Evolutionary conservation across 2,113 vertebrate genomes (phyloP).

Genomic region (Embiotoca jacksoni): DNA sequence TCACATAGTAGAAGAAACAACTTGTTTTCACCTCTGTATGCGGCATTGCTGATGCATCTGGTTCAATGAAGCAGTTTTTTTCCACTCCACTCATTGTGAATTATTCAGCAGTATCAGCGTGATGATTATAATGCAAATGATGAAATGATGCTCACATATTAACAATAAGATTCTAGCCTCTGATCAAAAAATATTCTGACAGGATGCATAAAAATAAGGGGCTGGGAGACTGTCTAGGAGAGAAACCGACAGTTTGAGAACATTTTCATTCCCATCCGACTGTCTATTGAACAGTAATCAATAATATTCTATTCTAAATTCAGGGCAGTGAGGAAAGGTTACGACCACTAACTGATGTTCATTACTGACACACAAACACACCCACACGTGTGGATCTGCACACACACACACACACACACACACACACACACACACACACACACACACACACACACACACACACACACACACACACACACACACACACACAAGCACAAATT

Average conservation of each 20-base stretch:
- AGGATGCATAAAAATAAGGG: slow-evolving; percentile 12
- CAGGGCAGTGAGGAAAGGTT: slow-evolving; percentile 62
- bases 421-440: slow-evolving; percentile 39
- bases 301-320: slow-evolving; percentile 69
- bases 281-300: slow-evolving; percentile 64
- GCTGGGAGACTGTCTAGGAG: slow-evolving; percentile 18
- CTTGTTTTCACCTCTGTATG: neutral
- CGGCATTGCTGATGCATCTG: neutral
- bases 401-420: slow-evolving; percentile 27
- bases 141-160: neutral
- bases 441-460: slow-evolving; percentile 26
- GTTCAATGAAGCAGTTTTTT: neutral
- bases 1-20: neutral
- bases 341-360: slow-evolving; percentile 55
- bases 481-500: slow-evolving; percentile 15
- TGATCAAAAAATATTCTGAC: slow-evolving; percentile 15
- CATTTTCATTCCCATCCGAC: slow-evolving; percentile 56
- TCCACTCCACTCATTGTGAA: neutral
- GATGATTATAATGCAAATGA: neutral
- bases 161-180: slow-evolving; percentile 18
- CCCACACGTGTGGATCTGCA: neutral
- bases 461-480: slow-evolving; percentile 36
- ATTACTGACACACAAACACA: slow-evolving; percentile 49
- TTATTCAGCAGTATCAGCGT: neutral
- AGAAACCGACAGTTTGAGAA: slow-evolving; percentile 21